Evolutionary conservation across 37 sponge, comb jelly and placozoan genomes (phyloP).

Genomic region (Cliona cf. orientalis): DNA sequence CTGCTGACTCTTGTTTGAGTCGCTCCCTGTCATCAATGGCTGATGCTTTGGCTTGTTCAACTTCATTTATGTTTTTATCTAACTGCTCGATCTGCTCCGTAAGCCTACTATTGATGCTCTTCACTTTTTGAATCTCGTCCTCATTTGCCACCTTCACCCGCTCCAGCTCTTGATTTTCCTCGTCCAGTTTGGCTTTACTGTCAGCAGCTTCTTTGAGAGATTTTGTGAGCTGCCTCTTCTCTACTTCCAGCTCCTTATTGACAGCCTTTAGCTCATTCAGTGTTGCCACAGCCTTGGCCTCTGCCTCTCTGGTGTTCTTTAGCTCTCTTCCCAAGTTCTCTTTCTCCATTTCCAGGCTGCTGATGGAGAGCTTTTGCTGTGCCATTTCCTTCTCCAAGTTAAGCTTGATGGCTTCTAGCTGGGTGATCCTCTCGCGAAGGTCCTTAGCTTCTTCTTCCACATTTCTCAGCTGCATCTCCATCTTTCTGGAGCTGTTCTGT

Average conservation of each 20-base stretch:
- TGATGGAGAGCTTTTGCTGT: background rate
- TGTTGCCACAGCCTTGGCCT: conserved; percentile 18
- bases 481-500: conserved; percentile 1
- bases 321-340: conserved; percentile 28
- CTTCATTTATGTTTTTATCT: conserved; percentile 23
- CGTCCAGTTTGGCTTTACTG: conserved; percentile 32
- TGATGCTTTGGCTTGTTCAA: background rate
- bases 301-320: conserved; percentile 13
- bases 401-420: conserved; percentile 30
- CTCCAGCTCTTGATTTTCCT: conserved; percentile 29
- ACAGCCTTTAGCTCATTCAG: conserved; percentile 32
- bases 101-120: conserved; percentile 9
- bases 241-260: conserved; percentile 44
- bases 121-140: conserved; percentile 49
- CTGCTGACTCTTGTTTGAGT: conserved; percentile 38
- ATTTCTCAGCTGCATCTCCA: conserved; percentile 40
- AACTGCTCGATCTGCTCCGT: conserved; percentile 45
- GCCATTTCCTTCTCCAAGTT: conserved; percentile 32
- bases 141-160: conserved; percentile 19
- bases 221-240: conserved; percentile 33
- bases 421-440: conserved; percentile 25
- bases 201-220: conserved; percentile 39
- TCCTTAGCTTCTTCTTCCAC: conserved; percentile 17
- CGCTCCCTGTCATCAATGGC: conserved; percentile 12
- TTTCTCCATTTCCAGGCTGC: conserved; percentile 52